Base-by-base conservation (phyloP, 2,797 vertebrate genomes). In the Petrocephalus sullivani region DNA sequence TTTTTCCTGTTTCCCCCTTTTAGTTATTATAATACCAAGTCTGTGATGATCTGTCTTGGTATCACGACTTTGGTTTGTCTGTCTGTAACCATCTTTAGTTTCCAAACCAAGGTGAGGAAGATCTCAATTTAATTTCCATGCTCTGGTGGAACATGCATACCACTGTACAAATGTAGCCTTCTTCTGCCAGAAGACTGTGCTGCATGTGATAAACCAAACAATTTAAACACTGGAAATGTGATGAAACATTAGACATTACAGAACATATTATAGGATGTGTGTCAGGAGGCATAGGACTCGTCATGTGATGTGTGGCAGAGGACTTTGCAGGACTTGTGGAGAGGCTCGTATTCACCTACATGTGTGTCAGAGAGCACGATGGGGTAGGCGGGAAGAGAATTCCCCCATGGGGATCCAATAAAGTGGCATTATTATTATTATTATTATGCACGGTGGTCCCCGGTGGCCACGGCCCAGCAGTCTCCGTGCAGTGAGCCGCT, bases 21-120 rank as follows among this genome's bases (percentile, higher is more conserved):
- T 94, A 99, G 98, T 89, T 99, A 97, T 92, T 99, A 98, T 94
- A 96, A 98, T 91, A 98, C 97, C 86, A 98, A 94, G 14, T 98
- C 98, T 0, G 97, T 99, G 90, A 90, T 97, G 16, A 92, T 99
- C 90, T 99, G 98, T 87, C 93, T 99, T 86, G 96, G 97, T 0
- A 98, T 99, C 94, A 98, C 98, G 0, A 95, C 97, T 3, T 90
- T 97, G 16, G 97, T 99, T 89, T 98, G 97, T 93, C 94, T 99
- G 2, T 97, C 96, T 0, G 96, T 99, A 93, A 98, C 96, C 0
- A 57, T 98, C 93, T 98, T 98, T 95, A 99, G 98, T 94, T 99
- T 98, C 95, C 97, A 99, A 93, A 97, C 95, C 91, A 98, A 97
- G 96, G 98, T 99, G 90, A 95, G 95, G 19, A 23, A 71, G 21